Base-by-base conservation (phyloP, 2,113 vertebrate genomes). In the Pardalotus punctatus region DNA sequence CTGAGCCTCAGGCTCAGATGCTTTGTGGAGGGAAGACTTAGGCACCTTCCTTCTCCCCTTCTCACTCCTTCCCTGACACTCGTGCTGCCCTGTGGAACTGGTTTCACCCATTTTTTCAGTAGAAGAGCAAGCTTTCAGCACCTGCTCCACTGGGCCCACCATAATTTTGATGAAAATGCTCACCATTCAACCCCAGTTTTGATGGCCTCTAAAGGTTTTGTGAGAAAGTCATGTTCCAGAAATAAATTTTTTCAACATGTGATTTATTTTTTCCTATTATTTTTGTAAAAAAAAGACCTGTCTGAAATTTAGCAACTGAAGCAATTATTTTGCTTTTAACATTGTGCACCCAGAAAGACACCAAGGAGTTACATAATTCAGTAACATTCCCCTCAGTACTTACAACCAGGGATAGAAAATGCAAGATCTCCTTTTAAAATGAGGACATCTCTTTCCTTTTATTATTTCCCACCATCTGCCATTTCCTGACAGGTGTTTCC, bases 401-500 rank as follows among this genome's bases (percentile, higher is more conserved):
- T 82, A 70, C 36, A 93, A 80, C 43, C 51, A 93, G 62, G 19
- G 81, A 95, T 40, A 92, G 65, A 87, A 94, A 97, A 95, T 22
- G 40, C 58, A 94, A 81, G 88, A 42, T 85, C 71, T 95, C 65
- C 91, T 93, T 91, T 92, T 87, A 86, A 94, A 84, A 97, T 25
- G 79, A 94, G 92, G 76, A 64, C 40, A 62, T 92, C 87, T 96
- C 90, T 94, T 88, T 91, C 38, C 57, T 94, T 92, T 77, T 89
- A 91, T 94, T 93, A 94, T 92, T 95, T 94, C 82, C 86, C 65
- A 96, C 88, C 93, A 96, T 95, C 93, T 91, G 86, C 56, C 48
- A 57, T 97, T 94, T 96, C 95, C 72, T 97, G 66, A 93, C 73
- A 93, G 79, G 92, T 80, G 67, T 91, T 96, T 95, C 78, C 72